Base-by-base conservation (phyloP, 2,797 vertebrate species). In the Heliangelus exortis region DNA sequence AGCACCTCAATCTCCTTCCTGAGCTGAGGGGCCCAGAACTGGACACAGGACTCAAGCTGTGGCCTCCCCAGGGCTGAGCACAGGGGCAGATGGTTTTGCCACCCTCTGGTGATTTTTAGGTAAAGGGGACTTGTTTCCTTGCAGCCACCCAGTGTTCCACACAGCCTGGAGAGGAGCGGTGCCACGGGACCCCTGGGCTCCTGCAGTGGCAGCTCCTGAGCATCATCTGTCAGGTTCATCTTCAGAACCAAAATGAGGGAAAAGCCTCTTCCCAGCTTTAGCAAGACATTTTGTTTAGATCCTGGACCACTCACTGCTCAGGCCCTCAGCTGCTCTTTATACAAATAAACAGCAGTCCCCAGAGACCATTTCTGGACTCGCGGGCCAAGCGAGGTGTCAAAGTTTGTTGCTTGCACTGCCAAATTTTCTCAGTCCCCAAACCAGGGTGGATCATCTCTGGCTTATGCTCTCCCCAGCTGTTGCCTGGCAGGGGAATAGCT, bases 121-220 rank as follows among this genome's bases (percentile, higher is more conserved):
- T n/a, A 75, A 87, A 39, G 17, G 3, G 4, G 15, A 6, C 4
- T 65, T 41, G 17, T 12, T 16, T 69, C 9, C 71, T 59, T 85
- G 45, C 69, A 77, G 68, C 41, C 80, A 8, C 31, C 17, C 22
- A 0, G 1, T 15, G 21, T 48, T 84, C 84, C 50, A 36, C 1
- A 2, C 18, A 50, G 59, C 76, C 6, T 16, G 33, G 22, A 23
- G 3, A 25, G 59, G 9, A 90, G 18, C 45, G 53, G 31, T n/a
- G 55, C 57, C 31, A 36, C 0, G 0, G 34, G 50, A 8, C 29
- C 0, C 0, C 48, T 3, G 7, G 20, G 15, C 2, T 1, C 3
- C 36, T 61, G 34, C 28, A 43, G 51, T 58, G 63, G 58, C 23
- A 51, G 78, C 8, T 78, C 28, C 83, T 1, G 3, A 85, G 17